These are phyloP conservation scores for Elaphurus davidianus DNA, from an alignment of 2,113 vertebrate genomes.

Conservation along the genomic window DNA sequence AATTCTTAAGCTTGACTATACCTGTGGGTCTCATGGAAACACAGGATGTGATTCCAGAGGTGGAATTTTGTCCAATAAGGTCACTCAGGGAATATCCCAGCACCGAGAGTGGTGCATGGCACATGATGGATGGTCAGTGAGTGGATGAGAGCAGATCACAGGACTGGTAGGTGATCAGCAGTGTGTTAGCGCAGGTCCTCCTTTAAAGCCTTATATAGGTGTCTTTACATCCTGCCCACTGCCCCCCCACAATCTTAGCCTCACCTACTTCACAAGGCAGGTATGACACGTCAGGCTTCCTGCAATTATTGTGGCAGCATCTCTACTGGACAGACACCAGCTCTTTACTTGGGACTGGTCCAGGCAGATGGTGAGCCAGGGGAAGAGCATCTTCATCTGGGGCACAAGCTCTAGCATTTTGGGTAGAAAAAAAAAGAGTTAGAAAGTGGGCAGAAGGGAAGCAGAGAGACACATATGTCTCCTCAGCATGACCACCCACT, in stretches of 20 bases:
- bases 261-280: neutral
- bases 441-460: neutral
- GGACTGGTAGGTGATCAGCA: neutral
- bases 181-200: neutral
- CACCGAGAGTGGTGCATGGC: neutral
- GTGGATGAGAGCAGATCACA: neutral
- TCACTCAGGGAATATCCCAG: neutral
- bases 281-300: neutral
- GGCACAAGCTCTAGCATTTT: neutral
- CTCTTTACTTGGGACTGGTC: neutral
- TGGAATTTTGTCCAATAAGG: neutral
- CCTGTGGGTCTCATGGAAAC: neutral
- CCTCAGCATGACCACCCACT: neutral
- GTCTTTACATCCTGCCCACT: neutral
- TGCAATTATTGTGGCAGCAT: neutral
- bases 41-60: neutral
- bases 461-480: neutral
- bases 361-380: neutral
- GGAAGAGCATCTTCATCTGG: neutral
- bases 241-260: neutral
- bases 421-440: neutral
- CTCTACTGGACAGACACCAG: neutral
- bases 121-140: neutral
- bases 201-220: neutral
- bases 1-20: neutral